Conservation (phyloP, 2,113 vertebrate genomes). For the Galeopterus variegatus region DNA sequence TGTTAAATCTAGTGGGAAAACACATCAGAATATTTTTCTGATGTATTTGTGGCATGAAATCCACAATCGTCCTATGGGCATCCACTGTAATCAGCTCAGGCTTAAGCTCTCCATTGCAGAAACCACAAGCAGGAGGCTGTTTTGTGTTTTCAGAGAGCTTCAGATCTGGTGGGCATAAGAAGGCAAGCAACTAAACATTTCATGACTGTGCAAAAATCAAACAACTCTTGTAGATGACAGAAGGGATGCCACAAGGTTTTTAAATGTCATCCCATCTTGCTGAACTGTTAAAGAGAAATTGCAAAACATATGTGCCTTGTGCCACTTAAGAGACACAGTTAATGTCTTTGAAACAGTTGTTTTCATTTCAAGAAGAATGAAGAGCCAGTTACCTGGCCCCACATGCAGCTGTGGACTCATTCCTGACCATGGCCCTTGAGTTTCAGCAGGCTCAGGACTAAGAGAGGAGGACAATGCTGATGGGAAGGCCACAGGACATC, state of each 20-base stretch:
- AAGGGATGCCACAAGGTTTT: neutral
- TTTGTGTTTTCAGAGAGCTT: neutral
- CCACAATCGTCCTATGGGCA: neutral
- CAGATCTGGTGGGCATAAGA: neutral
- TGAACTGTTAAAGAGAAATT: neutral
- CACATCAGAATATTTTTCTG: neutral
- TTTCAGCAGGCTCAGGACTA: slow-evolving; percentile 43
- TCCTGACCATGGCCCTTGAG: slow-evolving; percentile 31
- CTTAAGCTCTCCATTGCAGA: neutral
- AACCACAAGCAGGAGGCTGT: neutral
- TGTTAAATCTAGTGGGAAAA: neutral
- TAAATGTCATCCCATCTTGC: neutral
- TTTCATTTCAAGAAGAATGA: slow-evolving; percentile 53
- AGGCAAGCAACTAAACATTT: neutral
- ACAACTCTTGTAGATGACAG: neutral
- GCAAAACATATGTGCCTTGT: neutral
- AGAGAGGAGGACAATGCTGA: slow-evolving; percentile 43
- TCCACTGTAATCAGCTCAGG: neutral
- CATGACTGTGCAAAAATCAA: neutral
- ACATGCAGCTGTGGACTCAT: neutral
- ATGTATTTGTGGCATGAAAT: neutral
- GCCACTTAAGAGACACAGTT: neutral
- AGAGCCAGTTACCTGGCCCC: slow-evolving; percentile 38
- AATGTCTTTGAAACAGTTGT: neutral
- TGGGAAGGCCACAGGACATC: slow-evolving; percentile 79